Evolutionary conservation across 2,888 invertebrate genomes (phyloP).

Genomic region (Apodemia duryi): DNA sequence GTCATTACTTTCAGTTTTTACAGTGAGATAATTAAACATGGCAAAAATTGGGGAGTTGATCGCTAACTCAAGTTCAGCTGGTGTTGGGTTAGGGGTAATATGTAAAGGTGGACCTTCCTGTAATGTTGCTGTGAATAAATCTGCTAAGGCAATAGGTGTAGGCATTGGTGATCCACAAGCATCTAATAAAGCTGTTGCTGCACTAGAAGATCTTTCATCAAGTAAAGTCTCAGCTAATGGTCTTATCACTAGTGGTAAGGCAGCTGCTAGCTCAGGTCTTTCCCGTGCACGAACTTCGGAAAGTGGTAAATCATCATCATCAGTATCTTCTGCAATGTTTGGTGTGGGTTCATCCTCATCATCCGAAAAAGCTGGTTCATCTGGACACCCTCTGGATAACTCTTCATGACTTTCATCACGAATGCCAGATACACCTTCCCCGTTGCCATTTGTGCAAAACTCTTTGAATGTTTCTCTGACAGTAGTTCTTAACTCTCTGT

Average conservation of each 20-base stretch:
- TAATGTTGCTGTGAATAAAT: conserved; percentile 64
- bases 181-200: conserved; percentile 59
- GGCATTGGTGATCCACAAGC: conserved; percentile 62
- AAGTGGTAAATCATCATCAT: conserved; percentile 87
- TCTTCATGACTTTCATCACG: conserved; percentile 67
- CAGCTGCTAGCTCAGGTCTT: conserved; percentile 77
- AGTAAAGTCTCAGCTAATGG: conserved; percentile 68
- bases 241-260: conserved; percentile 61
- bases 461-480: conserved; percentile 95
- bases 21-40: conserved; percentile 90
- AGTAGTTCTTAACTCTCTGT: conserved; percentile 89
- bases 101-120: conserved; percentile 74
- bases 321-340: conserved; percentile 79
- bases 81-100: conserved; percentile 69
- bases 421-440: conserved; percentile 71
- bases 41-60: conserved; percentile 91
- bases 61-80: conserved; percentile 81
- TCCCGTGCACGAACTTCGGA: conserved; percentile 86
- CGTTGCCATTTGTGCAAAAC: conserved; percentile 84
- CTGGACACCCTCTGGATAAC: conserved; percentile 67
- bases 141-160: conserved; percentile 61
- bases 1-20: conserved; percentile 82
- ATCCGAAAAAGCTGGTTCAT: conserved; percentile 90
- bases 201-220: conserved; percentile 60
- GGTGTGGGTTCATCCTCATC: conserved; percentile 86